Conservation (phyloP, 2,113 vertebrate species). For the Tringa solitaria region DNA sequence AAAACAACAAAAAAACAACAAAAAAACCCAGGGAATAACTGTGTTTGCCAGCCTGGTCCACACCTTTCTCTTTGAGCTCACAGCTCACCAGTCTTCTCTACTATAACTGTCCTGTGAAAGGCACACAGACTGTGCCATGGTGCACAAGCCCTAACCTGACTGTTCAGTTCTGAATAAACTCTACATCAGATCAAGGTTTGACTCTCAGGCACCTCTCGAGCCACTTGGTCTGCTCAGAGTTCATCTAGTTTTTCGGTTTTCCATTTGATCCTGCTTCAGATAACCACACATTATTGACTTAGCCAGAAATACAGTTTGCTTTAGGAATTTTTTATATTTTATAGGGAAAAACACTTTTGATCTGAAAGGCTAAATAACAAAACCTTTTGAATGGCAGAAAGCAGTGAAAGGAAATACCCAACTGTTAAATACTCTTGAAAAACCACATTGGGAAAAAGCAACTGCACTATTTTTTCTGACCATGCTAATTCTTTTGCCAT, state of each 20-base stretch:
- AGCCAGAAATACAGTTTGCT: not conserved
- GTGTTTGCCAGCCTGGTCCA: not conserved
- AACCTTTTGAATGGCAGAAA: not conserved
- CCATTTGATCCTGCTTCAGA: not conserved
- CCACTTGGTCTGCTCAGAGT: not conserved
- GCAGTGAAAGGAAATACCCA: constrained; percentile 27
- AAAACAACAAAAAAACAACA: no score
- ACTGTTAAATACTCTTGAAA: not conserved
- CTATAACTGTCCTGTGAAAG: rapidly evolving
- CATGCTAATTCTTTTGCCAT: not conserved
- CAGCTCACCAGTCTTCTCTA: not conserved
- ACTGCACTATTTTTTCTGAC: not conserved
- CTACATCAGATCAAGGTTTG: not conserved
- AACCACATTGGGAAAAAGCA: not conserved
- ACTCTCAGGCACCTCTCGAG: not conserved
- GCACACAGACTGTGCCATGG: not conserved
- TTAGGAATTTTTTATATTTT: not conserved
- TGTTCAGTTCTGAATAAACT: not conserved
- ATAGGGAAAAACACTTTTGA: not conserved
- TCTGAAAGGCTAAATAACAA: not conserved
- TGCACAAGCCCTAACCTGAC: not conserved
- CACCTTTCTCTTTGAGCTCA: not conserved
- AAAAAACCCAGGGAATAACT: not conserved
- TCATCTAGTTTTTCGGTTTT: not conserved
- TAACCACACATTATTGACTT: not conserved